Conservation (phyloP, 2,113 vertebrate species). For the Pterocles gutturalis region DNA sequence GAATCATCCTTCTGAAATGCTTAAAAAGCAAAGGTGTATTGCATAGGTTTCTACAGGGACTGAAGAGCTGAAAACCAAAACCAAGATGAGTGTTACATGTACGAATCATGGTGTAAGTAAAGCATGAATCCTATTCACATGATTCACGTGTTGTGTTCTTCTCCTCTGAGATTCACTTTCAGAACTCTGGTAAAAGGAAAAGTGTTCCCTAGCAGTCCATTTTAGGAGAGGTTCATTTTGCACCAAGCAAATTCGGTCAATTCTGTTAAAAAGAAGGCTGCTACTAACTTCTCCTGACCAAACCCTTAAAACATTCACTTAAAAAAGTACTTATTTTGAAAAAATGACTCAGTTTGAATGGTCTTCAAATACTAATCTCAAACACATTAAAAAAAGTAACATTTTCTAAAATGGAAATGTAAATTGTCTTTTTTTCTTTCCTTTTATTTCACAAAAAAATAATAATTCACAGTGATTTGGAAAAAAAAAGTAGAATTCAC, state of each 20-base stretch:
- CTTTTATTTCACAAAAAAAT: neutral
- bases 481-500: neutral
- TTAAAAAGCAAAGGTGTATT: neutral
- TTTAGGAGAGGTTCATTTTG: neutral
- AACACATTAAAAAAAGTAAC: neutral
- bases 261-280: neutral
- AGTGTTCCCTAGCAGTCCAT: neutral
- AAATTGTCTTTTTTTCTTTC: neutral
- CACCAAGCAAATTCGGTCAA: neutral
- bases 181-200: neutral
- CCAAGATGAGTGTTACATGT: neutral
- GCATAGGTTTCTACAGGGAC: neutral
- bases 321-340: neutral
- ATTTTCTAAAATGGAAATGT: neutral
- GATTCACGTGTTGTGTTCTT: neutral
- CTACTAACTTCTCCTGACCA: neutral
- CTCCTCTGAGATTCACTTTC: neutral
- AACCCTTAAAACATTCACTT: neutral
- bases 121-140: neutral
- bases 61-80: neutral
- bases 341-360: neutral
- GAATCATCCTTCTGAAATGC: neutral
- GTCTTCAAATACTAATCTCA: neutral
- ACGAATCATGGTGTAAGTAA: neutral
- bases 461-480: neutral